Evolutionary conservation across 1,140 invertebrate species (phyloP).

Genomic region (Drosophila persimilis): DNA sequence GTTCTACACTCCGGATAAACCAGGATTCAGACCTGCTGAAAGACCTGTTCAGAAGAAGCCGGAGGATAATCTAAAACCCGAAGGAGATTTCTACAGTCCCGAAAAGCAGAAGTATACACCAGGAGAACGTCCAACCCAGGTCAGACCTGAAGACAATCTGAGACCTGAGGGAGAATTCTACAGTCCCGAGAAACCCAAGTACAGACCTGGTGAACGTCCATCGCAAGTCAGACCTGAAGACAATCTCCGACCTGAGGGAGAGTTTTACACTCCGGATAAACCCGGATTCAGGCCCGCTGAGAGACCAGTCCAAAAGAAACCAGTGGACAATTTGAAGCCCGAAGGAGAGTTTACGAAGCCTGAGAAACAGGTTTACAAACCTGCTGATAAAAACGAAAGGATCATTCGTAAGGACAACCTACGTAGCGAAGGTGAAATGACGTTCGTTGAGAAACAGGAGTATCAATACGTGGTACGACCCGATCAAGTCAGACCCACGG

Average conservation of each 20-base stretch:
- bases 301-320: slow-evolving; percentile 66
- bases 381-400: too few relatives aligned
- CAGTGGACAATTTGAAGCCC: too few relatives aligned
- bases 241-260: slow-evolving; percentile 86
- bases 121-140: slow-evolving; percentile 85
- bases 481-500: too few relatives aligned
- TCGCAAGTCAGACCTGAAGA: slow-evolving; percentile 83
- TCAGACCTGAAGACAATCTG: slow-evolving; percentile 86
- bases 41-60: slow-evolving; percentile 74
- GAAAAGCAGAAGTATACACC: slow-evolving; percentile 79
- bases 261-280: slow-evolving; percentile 83
- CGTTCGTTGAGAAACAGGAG: too few relatives aligned
- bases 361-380: too few relatives aligned
- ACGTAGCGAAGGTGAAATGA: too few relatives aligned
- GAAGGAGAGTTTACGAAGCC: too few relatives aligned
- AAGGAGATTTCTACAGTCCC: slow-evolving; percentile 82
- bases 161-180: slow-evolving; percentile 84
- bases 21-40: slow-evolving; percentile 50
- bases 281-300: slow-evolving; percentile 70
- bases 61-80: slow-evolving; percentile 84
- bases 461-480: too few relatives aligned
- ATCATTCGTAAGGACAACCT: too few relatives aligned
- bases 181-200: slow-evolving; percentile 64
- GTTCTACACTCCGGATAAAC: too few relatives aligned
- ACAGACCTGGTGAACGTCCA: slow-evolving; percentile 83